Conservation (phyloP, 2,113 vertebrate genomes). For the Plotosus lineatus region DNA sequence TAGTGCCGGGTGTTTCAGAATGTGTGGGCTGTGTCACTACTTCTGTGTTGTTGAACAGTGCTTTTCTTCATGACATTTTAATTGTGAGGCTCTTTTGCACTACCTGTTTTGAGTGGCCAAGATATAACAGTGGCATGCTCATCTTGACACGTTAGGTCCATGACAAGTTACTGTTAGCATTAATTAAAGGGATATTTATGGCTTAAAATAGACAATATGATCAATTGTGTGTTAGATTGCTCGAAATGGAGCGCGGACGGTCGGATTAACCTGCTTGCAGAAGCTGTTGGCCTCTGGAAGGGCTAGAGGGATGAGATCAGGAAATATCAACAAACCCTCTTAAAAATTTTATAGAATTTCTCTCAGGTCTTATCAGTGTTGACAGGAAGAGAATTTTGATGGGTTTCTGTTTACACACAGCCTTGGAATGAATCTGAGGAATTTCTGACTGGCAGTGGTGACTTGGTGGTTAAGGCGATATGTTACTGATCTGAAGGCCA, state of each 20-base stretch:
- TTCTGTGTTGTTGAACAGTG: constrained; percentile 48
- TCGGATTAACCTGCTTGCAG: not conserved
- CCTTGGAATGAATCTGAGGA: not conserved
- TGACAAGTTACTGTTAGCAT: constrained; percentile 41
- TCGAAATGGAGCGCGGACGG: not conserved
- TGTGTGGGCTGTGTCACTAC: constrained; percentile 47
- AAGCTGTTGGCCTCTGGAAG: not conserved
- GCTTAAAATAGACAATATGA: not conserved
- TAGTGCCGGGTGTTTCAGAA: constrained; percentile 42
- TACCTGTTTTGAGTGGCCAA: constrained; percentile 65
- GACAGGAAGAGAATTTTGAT: not conserved
- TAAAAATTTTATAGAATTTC: constrained; percentile 12
- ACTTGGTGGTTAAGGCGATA: too few relatives aligned
- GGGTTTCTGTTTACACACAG: not conserved
- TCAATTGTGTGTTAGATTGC: not conserved
- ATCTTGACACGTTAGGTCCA: constrained; percentile 35
- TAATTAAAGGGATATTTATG: not conserved
- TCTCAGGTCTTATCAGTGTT: constrained; percentile 13
- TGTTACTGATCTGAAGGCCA: too few relatives aligned
- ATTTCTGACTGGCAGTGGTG: too few relatives aligned
- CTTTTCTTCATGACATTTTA: constrained; percentile 57
- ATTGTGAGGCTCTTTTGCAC: constrained; percentile 52
- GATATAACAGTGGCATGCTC: constrained; percentile 60
- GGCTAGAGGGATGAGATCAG: not conserved
- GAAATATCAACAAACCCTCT: constrained; percentile 5